These are phyloP conservation scores for Siderastrea siderea DNA, from an alignment of 92 coral and sea anemone species.

Conservation along the genomic window DNA sequence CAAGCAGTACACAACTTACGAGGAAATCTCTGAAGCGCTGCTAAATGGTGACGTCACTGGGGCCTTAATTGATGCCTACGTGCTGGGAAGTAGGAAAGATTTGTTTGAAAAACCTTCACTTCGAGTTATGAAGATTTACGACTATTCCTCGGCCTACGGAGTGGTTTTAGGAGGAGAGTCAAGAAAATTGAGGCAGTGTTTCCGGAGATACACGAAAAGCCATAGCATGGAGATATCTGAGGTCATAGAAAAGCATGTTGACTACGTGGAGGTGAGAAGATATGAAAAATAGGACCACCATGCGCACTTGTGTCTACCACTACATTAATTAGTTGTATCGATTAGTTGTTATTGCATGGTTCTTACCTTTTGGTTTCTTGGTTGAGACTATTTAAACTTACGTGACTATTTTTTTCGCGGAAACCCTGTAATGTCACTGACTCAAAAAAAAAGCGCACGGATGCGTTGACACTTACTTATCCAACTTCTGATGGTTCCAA, in stretches of 20 bases:
- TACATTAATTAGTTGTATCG: too few species aligned
- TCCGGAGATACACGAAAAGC: conserved; percentile 57
- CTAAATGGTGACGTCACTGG: conserved; percentile 64
- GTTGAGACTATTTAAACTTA: too few species aligned
- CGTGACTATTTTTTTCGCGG: too few species aligned
- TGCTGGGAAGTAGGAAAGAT: conserved; percentile 77
- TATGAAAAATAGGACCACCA: not conserved
- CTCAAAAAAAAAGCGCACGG: too few species aligned
- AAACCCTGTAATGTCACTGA: too few species aligned
- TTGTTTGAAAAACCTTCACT: conserved; percentile 66
- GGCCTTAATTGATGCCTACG: conserved; percentile 79
- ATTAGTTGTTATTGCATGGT: too few species aligned
- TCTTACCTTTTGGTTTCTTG: too few species aligned
- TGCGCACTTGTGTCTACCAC: not conserved
- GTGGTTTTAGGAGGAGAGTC: conserved; percentile 70
- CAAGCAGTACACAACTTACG: conserved; percentile 54
- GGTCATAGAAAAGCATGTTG: conserved; percentile 57
- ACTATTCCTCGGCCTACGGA: conserved; percentile 71
- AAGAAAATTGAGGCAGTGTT: conserved; percentile 59
- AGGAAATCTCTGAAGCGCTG: conserved; percentile 75
- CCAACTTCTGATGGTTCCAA: too few species aligned
- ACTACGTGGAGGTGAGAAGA: conserved; percentile 62
- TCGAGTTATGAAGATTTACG: conserved; percentile 70
- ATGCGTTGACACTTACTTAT: too few species aligned
- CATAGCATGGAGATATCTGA: conserved; percentile 49